Conservation (phyloP, 1,140 invertebrate species). For the Chrysoperla carnea region DNA sequence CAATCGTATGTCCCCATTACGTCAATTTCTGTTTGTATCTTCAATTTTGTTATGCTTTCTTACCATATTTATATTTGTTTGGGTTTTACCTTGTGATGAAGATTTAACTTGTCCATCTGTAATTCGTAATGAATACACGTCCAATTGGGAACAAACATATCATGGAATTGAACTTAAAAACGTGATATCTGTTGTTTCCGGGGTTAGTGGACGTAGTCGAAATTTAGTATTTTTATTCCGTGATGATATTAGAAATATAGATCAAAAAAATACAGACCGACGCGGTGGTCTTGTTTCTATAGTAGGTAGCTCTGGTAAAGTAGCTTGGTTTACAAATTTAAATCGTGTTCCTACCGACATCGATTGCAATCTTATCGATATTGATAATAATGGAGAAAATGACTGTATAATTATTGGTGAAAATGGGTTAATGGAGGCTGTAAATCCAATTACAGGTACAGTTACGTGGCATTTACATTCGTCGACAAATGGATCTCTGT, state of each 20-base stretch:
- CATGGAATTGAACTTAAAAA: slow-evolving; percentile 53
- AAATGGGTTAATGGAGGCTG: slow-evolving; percentile 41
- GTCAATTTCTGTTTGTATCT: slow-evolving; percentile 41
- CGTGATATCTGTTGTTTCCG: slow-evolving; percentile 44
- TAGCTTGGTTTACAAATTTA: slow-evolving; percentile 43
- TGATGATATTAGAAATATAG: slow-evolving; percentile 38
- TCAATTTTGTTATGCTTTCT: slow-evolving; percentile 51
- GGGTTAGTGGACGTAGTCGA: slow-evolving; percentile 32
- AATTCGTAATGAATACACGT: slow-evolving; percentile 29
- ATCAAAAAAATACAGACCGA: slow-evolving; percentile 15
- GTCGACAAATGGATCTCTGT: slow-evolving; percentile 26
- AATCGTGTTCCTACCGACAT: slow-evolving; percentile 42
- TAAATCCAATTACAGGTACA: slow-evolving; percentile 47
- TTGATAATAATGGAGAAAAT: slow-evolving; percentile 43
- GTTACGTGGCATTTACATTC: slow-evolving; percentile 44
- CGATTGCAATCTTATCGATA: slow-evolving; percentile 50
- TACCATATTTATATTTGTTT: slow-evolving; percentile 51
- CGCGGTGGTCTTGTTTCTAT: slow-evolving; percentile 36
- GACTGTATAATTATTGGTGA: slow-evolving; percentile 55
- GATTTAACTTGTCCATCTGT: slow-evolving; percentile 35
- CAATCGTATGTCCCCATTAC: slow-evolving; percentile 40
- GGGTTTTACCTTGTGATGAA: slow-evolving; percentile 52
- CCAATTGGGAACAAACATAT: slow-evolving; percentile 51
- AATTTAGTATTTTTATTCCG: slow-evolving; percentile 53
- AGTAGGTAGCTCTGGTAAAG: slow-evolving; percentile 37